Conservation (phyloP, 2,888 invertebrate species). For the Diarsia brunnea region DNA sequence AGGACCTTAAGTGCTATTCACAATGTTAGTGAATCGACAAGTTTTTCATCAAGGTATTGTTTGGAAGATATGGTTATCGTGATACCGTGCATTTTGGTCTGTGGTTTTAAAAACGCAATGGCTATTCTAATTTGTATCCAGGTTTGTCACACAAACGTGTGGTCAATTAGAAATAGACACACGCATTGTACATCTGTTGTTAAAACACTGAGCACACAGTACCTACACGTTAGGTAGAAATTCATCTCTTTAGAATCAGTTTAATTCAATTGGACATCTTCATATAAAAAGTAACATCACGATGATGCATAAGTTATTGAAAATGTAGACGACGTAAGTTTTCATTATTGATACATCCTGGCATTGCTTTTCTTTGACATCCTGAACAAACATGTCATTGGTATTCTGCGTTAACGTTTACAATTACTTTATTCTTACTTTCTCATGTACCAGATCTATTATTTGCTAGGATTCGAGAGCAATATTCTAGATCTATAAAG, state of each 20-base stretch:
- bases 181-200: not conserved
- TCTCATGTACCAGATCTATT: not conserved
- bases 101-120: not conserved
- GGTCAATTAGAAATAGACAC: not conserved
- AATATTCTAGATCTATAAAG: not conserved
- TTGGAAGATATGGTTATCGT: constrained; percentile 10
- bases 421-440: constrained; percentile 14
- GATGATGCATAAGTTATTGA: constrained; percentile 15
- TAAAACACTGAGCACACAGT: too few relatives aligned
- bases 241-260: too few relatives aligned
- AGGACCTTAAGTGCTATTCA: constrained; percentile 7
- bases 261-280: not conserved
- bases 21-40: constrained; percentile 16
- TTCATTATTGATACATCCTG: not conserved
- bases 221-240: too few relatives aligned
- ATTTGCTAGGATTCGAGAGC: not conserved
- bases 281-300: not conserved
- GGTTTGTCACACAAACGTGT: not conserved
- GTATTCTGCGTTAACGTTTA: constrained; percentile 11
- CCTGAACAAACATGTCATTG: constrained; percentile 41
- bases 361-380: constrained; percentile 29
- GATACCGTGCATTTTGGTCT: not conserved
- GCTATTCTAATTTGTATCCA: not conserved
- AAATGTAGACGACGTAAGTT: not conserved
- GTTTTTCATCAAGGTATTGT: constrained; percentile 35